Base-by-base conservation (phyloP, 1,140 invertebrate genomes). In the Agrilus planipennis region DNA sequence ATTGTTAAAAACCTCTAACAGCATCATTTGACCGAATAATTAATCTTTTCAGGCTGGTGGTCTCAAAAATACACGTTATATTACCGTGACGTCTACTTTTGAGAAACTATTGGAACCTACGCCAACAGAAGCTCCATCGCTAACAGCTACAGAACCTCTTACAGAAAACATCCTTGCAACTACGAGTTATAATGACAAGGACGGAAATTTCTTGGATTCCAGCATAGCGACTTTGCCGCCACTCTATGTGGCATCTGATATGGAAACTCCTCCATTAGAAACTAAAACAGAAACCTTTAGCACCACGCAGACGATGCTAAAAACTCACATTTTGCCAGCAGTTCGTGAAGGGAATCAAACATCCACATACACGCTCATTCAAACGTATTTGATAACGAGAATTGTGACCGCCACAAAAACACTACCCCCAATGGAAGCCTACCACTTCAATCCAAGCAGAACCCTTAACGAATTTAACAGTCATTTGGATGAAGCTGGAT, bases 281-380 rank as follows among this genome's bases (percentile, higher is more conserved):
- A 91, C 85, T 0, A 65, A 88, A n/a, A 89, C 84, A 0, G 86
- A 91, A 64, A 87, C 84, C 1, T 90, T 89, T 64, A 89, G 85
- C 42, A 89, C 87, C 4, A 89, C 85, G 0, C 83, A 89, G 61
- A 75, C 79, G 1, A 76, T 90, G 63, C 61, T 89, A 2, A 89
- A 89, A 57, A 90, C 87, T 0, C 84, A 89, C 50, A 75, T 92
- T 38, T 62, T 92, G 31, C 88, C 88, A 1, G 76, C 90, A 1
- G 67, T 89, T 9, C 71, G 71, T 32, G 75, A 77, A 17, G 72
- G 71, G 6, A 78, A 76, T 29, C 74, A 83, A 46, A 83, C 83
- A 0, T 76, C 73, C 10, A 77, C 72, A 34, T 68, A 85, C 42
- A 90, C 87, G 1, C 65, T 91, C 19, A 81, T 88, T 1, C 87